phyloP scores from a whole-genome alignment of 1,140 invertebrate species.

The Bombyx mandarina region DNA sequence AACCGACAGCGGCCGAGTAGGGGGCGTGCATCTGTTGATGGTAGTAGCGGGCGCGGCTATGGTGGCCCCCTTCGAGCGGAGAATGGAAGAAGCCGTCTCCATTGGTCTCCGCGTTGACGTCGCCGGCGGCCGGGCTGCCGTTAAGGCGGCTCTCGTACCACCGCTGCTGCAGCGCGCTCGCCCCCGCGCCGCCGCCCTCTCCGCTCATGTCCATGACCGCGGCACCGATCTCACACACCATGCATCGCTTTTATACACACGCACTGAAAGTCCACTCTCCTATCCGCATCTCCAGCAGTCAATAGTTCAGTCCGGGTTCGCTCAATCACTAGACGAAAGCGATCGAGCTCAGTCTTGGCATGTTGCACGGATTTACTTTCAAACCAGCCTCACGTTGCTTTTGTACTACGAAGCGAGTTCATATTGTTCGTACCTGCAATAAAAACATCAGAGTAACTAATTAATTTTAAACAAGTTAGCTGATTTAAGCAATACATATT shows the following conservation, averaged over 20 bases:
- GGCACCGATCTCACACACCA: constrained; percentile 60
- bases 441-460: constrained; percentile 7
- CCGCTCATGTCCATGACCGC: constrained; percentile 68
- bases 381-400: constrained; percentile 15
- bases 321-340: constrained; percentile 11
- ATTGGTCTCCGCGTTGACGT: constrained; percentile 49
- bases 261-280: constrained; percentile 54
- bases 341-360: constrained; percentile 32
- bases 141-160: constrained; percentile 68
- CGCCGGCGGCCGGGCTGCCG: constrained; percentile 63
- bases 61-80: constrained; percentile 65
- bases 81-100: constrained; percentile 68
- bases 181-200: constrained; percentile 42
- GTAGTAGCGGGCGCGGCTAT: constrained; percentile 67
- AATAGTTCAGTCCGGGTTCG: constrained; percentile 13
- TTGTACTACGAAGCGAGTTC: constrained; percentile 24
- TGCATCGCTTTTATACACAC: constrained; percentile 63
- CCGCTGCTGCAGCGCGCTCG: constrained; percentile 58
- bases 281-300: constrained; percentile 47
- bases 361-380: constrained; percentile 11
- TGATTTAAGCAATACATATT: neutral
- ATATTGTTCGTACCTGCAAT: constrained; percentile 37
- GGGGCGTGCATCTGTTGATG: constrained; percentile 69
- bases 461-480: too few species aligned
- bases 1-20: constrained; percentile 63